These are phyloP conservation scores for Montipora foliosa DNA, from an alignment of 64 coral and sea anemone genomes.

Conservation along the genomic window DNA sequence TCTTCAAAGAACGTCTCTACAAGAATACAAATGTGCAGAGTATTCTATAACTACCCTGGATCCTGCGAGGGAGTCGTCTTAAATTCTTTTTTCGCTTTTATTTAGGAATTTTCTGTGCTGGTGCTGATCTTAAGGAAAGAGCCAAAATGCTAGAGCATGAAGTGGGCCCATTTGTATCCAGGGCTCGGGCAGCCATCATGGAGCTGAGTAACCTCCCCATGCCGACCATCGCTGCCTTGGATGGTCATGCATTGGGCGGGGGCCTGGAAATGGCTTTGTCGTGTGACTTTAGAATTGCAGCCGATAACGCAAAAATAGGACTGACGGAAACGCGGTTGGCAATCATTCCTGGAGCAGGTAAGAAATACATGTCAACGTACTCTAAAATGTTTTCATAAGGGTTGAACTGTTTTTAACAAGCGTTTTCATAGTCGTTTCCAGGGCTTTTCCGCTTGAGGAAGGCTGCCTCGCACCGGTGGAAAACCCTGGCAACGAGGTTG, in stretches of 20 bases:
- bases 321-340: slow-evolving; percentile 88
- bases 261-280: slow-evolving; percentile 91
- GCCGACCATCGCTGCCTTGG: slow-evolving; percentile 95
- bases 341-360: slow-evolving; percentile 96
- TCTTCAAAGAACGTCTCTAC: too few species aligned
- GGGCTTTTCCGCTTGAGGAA: too few species aligned
- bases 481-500: too few species aligned
- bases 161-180: slow-evolving; percentile 89
- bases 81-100: background rate
- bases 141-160: slow-evolving; percentile 81
- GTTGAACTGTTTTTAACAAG: too few species aligned
- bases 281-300: slow-evolving; percentile 96
- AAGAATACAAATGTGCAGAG: too few species aligned
- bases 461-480: too few species aligned
- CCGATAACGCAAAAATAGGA: slow-evolving; percentile 86
- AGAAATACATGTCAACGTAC: background rate
- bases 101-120: slow-evolving; percentile 95
- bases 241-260: slow-evolving; percentile 93
- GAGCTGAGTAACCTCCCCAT: slow-evolving; percentile 87
- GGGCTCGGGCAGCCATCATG: slow-evolving; percentile 66
- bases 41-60: too few species aligned
- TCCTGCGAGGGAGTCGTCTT: background rate
- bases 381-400: too few species aligned
- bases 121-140: slow-evolving; percentile 98
- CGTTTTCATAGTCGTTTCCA: too few species aligned